Evolutionary conservation across 2,888 invertebrate species (phyloP).

Genomic region (Boloria selene): DNA sequence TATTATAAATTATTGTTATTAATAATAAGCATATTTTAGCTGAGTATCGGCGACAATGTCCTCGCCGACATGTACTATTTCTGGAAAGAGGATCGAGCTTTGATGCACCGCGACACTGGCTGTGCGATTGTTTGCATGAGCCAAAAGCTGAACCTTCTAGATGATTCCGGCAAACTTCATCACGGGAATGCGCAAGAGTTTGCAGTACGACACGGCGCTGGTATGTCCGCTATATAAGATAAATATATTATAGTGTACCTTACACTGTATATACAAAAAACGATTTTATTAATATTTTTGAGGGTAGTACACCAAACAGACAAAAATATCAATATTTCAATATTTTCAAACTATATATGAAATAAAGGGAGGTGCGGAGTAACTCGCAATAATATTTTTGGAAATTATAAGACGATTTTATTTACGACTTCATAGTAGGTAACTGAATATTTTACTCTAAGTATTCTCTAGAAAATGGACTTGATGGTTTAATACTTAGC

Average conservation of each 20-base stretch:
- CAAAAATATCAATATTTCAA: background rate
- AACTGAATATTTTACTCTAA: too few relatives aligned
- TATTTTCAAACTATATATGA: background rate
- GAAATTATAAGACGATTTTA: too few relatives aligned
- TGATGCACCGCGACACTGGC: constrained; percentile 59
- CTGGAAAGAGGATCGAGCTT: constrained; percentile 62
- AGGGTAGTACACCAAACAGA: background rate
- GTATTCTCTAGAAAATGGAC: too few relatives aligned
- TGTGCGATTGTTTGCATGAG: constrained; percentile 66
- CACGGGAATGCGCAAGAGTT: constrained; percentile 66
- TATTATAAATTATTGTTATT: too few relatives aligned
- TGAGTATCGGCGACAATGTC: constrained; percentile 55
- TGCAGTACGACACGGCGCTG: constrained; percentile 64
- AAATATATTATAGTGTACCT: too few relatives aligned
- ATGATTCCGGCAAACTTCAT: constrained; percentile 59
- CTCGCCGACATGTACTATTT: constrained; percentile 60
- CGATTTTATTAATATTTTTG: too few relatives aligned
- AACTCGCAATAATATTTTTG: too few relatives aligned
- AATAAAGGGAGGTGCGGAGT: too few relatives aligned
- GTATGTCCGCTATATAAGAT: constrained; percentile 51
- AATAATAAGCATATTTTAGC: constrained; percentile 45
- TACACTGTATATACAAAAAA: too few relatives aligned
- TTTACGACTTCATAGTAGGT: too few relatives aligned
- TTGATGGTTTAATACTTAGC: too few relatives aligned
- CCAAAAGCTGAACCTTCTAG: constrained; percentile 59